phyloP scores from a whole-genome alignment of 2,888 invertebrate genomes.

The Merodon equestris region DNA sequence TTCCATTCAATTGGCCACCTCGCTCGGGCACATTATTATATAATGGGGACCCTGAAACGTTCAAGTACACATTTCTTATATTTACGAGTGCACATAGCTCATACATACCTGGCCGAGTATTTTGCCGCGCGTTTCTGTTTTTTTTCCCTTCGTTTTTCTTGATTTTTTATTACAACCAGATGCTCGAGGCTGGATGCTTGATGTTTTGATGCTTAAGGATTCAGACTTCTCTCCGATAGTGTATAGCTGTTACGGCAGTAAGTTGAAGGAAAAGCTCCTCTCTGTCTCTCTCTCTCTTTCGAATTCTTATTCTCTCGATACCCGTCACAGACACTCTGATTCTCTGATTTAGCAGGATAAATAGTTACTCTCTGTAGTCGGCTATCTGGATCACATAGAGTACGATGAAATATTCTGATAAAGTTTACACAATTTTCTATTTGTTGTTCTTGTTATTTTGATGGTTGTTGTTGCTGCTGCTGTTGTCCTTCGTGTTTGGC shows the following conservation, averaged over 20 bases:
- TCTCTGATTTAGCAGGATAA: background rate
- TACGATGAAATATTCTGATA: constrained; percentile 55
- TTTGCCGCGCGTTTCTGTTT: constrained; percentile 63
- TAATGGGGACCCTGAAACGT: constrained; percentile 50
- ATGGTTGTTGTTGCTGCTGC: constrained; percentile 17
- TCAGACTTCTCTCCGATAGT: constrained; percentile 23
- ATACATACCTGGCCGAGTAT: constrained; percentile 62
- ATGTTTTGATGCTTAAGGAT: constrained; percentile 53
- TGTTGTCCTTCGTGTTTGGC: no score
- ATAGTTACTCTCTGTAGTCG: constrained; percentile 16
- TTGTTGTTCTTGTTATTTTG: constrained; percentile 31
- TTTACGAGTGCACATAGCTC: background rate
- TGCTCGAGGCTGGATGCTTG: constrained; percentile 15
- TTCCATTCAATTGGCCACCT: constrained; percentile 27
- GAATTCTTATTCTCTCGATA: background rate
- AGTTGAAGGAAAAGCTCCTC: constrained; percentile 55
- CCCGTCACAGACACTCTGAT: background rate
- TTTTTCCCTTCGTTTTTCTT: background rate
- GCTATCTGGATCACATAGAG: constrained; percentile 63
- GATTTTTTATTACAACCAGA: no score
- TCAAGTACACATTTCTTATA: constrained; percentile 41
- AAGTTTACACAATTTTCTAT: constrained; percentile 51
- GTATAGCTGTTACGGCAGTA: constrained; percentile 25
- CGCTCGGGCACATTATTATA: constrained; percentile 26
- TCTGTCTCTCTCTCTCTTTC: constrained; percentile 20